These are phyloP conservation scores for Coryphaenoides rupestris DNA, from an alignment of 2,113 vertebrate species.

Conservation along the genomic window DNA sequence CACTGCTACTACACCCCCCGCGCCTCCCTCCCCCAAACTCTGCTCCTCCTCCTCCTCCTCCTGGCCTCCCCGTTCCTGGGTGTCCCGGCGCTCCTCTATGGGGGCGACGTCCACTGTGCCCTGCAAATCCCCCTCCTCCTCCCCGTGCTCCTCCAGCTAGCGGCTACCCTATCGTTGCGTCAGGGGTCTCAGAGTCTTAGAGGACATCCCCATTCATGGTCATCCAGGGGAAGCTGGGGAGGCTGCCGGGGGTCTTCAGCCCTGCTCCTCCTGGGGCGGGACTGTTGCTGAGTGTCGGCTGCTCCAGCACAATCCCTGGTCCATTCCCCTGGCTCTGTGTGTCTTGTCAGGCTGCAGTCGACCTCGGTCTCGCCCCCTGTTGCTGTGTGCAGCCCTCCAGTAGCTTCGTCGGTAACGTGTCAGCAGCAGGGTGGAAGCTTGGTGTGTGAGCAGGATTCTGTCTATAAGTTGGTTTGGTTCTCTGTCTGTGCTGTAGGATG, in stretches of 20 bases:
- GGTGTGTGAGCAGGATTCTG: no score
- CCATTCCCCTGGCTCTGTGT: slow-evolving; percentile 77
- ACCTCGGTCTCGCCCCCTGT: not conserved
- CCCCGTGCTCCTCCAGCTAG: slow-evolving; percentile 8
- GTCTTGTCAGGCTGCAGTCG: slow-evolving; percentile 48
- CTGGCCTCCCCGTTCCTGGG: slow-evolving; percentile 1
- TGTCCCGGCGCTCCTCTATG: slow-evolving; percentile 38
- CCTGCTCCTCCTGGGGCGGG: slow-evolving; percentile 89
- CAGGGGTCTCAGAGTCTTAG: slow-evolving; percentile 70
- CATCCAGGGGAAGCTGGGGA: slow-evolving; percentile 50
- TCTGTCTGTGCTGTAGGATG: no score
- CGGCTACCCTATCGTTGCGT: slow-evolving; percentile 16
- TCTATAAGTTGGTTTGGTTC: no score
- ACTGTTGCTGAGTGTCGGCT: slow-evolving; percentile 67
- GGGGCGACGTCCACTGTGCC: slow-evolving; percentile 40
- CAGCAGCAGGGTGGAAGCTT: no score
- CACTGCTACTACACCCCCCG: slow-evolving; percentile 46
- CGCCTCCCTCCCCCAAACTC: slow-evolving; percentile 39
- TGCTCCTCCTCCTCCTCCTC: slow-evolving; percentile 32
- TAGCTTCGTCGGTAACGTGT: not conserved
- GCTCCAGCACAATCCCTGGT: slow-evolving; percentile 66
- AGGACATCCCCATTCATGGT: slow-evolving; percentile 97
- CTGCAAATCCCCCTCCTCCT: slow-evolving; percentile 35
- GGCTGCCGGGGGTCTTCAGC: slow-evolving; percentile 72
- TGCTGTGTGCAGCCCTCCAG: not conserved